A percentile compares a stretch with the other conserved stretches of the same genome.
Conservation (phyloP, 1,140 invertebrate species). For the Bathynomus jamesi region DNA sequence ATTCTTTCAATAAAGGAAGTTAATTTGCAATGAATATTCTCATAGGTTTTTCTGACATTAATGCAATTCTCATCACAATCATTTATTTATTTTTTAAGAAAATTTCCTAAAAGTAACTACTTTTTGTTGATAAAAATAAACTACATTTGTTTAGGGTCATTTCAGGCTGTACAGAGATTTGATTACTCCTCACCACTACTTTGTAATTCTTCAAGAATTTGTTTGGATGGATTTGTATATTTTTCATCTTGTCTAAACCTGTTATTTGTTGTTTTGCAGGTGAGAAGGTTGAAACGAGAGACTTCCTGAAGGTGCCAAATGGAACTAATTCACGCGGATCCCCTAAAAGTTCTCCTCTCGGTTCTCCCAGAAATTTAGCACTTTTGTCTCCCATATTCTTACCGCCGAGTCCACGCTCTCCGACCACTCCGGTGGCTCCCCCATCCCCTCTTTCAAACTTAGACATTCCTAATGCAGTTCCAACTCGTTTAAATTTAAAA, state of each 20-base stretch:
- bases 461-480: background rate
- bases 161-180: too few species aligned
- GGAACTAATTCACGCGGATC: background rate
- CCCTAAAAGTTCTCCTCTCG: background rate
- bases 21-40: too few species aligned
- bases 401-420: background rate
- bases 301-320: background rate
- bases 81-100: too few species aligned
- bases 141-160: too few species aligned
- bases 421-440: background rate
- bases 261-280: background rate
- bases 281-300: background rate
- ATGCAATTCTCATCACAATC: too few species aligned
- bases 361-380: background rate
- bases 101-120: too few species aligned
- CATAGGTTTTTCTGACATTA: too few species aligned
- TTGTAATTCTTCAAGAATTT: too few species aligned
- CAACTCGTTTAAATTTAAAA: background rate
- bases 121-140: too few species aligned
- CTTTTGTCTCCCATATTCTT: background rate
- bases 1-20: too few species aligned
- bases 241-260: background rate
- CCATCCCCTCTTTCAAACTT: background rate
- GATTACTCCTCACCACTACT: too few species aligned
- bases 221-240: background rate